Base-by-base conservation (phyloP, 2,888 invertebrate species). In the Tipula lateralis region DNA sequence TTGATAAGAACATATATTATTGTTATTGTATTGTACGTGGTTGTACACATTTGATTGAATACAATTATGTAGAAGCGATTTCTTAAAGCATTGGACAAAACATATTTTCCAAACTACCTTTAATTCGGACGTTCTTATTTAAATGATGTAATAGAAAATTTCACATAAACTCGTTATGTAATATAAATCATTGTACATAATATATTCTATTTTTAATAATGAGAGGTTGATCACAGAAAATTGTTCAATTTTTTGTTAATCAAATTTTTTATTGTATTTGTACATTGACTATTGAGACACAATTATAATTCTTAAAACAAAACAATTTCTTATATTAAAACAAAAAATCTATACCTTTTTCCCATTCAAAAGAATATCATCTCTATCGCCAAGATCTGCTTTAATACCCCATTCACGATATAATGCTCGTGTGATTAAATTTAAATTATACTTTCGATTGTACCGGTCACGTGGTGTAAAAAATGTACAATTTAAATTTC, bases 401-500 rank as follows among this genome's bases (percentile, higher is more conserved):
- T 95, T 93, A 83, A 98, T 90, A 24, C 94, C 94, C 93, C 96
- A 99, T 88, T 95, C 94, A 85, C 95, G 92, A 88, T 94, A 95
- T 85, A 99, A 90, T 9, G 96, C 95, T 86, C 95, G 92, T 84
- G 95, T 94, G 85, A 99, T 94, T 84, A 98, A 92, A 87, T 96
- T 94, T 88, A 99, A 91, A 91, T 99, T 99, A 87, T 94, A 94
- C 87, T 93, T 94, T 85, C 99, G 92, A 89, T 97, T 93, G 89
- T 99, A 98, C 85, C 94, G 92, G 86, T 95, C 94, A 86, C 95
- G 93, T 1, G 95, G 93, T 12, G 97, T 96, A 88, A 99, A 96
- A 90, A 99, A 97, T 0, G 97, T 96, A 86, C 98, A 92, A 91
- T 98, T 99, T 0, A 98, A 91, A 91, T 98, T 98, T 85, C 98